Conservation (phyloP, 2,113 vertebrate genomes). For the Athene cunicularia region DNA sequence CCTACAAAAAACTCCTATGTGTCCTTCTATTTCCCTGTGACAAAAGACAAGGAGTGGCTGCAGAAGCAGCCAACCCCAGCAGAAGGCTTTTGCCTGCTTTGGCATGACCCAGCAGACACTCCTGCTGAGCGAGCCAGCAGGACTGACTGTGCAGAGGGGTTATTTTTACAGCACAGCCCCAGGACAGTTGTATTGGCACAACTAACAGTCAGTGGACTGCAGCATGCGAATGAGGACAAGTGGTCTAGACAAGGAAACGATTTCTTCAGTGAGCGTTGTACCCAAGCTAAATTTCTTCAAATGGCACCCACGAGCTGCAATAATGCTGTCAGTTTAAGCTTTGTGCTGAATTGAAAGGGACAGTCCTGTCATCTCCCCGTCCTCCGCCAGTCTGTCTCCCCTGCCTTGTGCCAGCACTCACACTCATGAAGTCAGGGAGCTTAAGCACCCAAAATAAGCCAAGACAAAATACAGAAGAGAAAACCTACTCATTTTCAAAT, state of each 20-base stretch:
- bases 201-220: not conserved
- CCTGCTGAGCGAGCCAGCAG: not conserved
- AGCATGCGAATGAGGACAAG: not conserved
- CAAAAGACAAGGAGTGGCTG: not conserved
- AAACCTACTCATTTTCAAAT: not conserved
- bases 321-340: not conserved
- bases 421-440: not conserved
- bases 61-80: not conserved
- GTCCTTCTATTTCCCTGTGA: not conserved
- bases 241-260: not conserved
- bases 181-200: not conserved
- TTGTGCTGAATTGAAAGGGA: not conserved
- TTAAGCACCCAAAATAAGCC: not conserved
- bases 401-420: not conserved
- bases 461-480: not conserved
- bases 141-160: not conserved
- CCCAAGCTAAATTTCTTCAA: not conserved
- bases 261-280: accelerated
- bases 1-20: not conserved
- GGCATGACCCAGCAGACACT: not conserved
- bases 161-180: not conserved
- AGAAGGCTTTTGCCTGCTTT: not conserved
- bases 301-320: not conserved
- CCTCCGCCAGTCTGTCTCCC: not conserved
- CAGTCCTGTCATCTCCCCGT: not conserved